These are phyloP conservation scores for Lucilia sericata DNA, from an alignment of 1,140 invertebrate species.

Conservation along the genomic window DNA sequence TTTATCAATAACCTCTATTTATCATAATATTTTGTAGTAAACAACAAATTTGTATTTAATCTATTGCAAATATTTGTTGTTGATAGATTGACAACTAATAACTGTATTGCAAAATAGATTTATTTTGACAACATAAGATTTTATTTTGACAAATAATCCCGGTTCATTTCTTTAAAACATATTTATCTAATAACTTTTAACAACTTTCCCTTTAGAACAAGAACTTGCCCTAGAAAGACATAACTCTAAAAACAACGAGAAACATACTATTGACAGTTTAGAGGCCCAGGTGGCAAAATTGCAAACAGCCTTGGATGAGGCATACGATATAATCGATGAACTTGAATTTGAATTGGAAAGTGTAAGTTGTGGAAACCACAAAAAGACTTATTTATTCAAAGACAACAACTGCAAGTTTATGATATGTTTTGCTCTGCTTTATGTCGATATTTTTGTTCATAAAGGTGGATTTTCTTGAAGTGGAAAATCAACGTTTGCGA, in stretches of 20 bases:
- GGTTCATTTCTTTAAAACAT: no score
- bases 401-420: background rate
- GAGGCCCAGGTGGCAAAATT: slow-evolving; percentile 56
- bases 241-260: background rate
- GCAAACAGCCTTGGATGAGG: slow-evolving; percentile 58
- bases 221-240: background rate
- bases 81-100: no score
- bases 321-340: slow-evolving; percentile 65
- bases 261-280: slow-evolving; percentile 49
- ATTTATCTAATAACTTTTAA: no score
- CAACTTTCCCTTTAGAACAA: slow-evolving; percentile 6
- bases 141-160: no score
- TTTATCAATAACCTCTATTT: no score
- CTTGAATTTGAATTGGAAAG: slow-evolving; percentile 66
- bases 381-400: background rate
- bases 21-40: no score
- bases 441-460: background rate
- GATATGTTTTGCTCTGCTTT: background rate
- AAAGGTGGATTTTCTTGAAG: slow-evolving; percentile 62
- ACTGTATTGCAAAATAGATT: no score
- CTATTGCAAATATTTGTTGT: no score
- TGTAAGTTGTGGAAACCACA: slow-evolving; percentile 48
- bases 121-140: no score
- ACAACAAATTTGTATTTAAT: no score
- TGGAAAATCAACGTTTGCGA: slow-evolving; percentile 59